phyloP scores from a whole-genome alignment of 1,140 invertebrate species.

The Dendrolimus punctatus region DNA sequence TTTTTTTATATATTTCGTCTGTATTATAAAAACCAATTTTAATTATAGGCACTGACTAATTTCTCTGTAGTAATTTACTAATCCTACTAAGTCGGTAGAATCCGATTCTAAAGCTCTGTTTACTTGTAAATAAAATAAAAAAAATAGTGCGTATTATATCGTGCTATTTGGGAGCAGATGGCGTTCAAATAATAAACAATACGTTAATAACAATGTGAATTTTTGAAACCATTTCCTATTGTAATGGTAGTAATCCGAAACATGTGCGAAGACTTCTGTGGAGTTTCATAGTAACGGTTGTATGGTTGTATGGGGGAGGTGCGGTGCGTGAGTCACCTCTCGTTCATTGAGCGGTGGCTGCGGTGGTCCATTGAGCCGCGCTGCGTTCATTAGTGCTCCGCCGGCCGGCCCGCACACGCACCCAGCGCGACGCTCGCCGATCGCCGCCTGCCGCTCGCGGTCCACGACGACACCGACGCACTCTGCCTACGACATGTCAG shows the following conservation, averaged over 20 bases:
- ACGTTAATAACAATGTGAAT: no score
- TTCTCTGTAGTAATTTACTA: no score
- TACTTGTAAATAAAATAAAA: no score
- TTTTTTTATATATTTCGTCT: no score
- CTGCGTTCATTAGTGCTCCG: slow-evolving; percentile 62
- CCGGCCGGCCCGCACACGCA: slow-evolving; percentile 52
- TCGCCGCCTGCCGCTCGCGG: slow-evolving; percentile 6
- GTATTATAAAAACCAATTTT: no score
- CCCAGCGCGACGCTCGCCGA: slow-evolving; percentile 31
- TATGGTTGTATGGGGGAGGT: slow-evolving; percentile 61
- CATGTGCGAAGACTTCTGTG: slow-evolving; percentile 37
- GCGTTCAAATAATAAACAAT: background rate
- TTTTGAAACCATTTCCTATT: no score
- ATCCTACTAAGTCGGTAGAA: no score
- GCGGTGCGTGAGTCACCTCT: slow-evolving; percentile 64
- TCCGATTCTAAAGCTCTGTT: no score
- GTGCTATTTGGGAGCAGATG: slow-evolving; percentile 15
- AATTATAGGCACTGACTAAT: no score
- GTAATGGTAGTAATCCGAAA: slow-evolving; percentile 29
- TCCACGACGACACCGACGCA: slow-evolving; percentile 37
- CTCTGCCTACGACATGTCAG: slow-evolving; percentile 43
- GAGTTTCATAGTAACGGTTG: slow-evolving; percentile 48
- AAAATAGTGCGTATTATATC: no score
- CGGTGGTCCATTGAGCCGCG: slow-evolving; percentile 57
- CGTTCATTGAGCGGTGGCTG: slow-evolving; percentile 66